These are phyloP conservation scores for Scomber japonicus DNA, from an alignment of 2,113 vertebrate species.

Conservation along the genomic window DNA sequence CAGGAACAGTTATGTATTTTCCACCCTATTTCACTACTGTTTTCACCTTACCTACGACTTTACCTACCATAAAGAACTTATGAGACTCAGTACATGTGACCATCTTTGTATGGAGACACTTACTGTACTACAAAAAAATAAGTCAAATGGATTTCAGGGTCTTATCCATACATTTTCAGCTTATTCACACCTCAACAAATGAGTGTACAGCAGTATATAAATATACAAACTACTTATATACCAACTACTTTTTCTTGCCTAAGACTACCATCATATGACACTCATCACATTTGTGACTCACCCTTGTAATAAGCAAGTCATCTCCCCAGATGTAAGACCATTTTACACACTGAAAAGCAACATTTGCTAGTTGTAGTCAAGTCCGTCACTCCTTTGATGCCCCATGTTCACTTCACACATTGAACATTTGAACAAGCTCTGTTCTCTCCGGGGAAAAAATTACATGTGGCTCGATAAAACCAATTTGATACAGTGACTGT, in stretches of 20 bases:
- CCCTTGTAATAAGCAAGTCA: conserved; percentile 20
- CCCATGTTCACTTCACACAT: conserved; percentile 53
- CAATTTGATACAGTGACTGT: conserved; percentile 70
- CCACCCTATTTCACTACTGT: neutral
- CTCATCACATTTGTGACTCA: conserved; percentile 33
- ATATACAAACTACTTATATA: no score
- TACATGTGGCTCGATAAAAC: conserved; percentile 66
- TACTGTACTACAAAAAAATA: neutral
- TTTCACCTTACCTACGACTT: neutral
- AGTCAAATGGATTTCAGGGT: neutral
- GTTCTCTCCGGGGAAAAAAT: conserved; percentile 67
- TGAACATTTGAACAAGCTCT: conserved; percentile 61
- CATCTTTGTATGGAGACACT: neutral
- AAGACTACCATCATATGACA: neutral
- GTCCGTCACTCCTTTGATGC: conserved; percentile 48
- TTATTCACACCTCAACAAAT: neutral
- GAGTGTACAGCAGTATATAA: neutral
- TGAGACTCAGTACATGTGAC: neutral
- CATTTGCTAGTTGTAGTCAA: conserved; percentile 28
- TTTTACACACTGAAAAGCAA: conserved; percentile 44
- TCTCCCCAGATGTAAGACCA: conserved; percentile 35
- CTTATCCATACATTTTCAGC: neutral
- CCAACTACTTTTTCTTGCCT: neutral
- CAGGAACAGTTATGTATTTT: neutral
- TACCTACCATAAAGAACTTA: neutral